Conservation (phyloP, 2,797 vertebrate species). For the Micropoecilia bifurca region DNA sequence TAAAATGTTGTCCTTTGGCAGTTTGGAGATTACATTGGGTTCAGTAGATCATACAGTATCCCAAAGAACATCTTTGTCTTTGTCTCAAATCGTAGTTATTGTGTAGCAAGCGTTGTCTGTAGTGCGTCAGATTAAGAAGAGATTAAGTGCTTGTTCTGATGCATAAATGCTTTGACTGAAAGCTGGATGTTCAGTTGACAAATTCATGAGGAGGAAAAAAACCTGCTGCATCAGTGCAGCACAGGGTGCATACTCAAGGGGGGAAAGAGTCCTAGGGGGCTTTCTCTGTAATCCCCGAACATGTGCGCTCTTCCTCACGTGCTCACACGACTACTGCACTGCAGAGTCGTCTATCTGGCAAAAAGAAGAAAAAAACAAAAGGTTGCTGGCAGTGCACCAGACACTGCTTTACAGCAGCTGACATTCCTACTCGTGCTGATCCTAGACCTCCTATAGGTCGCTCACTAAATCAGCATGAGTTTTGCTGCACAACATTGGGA, state of each 20-base stretch:
- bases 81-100: not conserved
- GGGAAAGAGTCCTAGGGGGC: conserved; percentile 22
- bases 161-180: conserved; percentile 49
- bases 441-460: conserved; percentile 36
- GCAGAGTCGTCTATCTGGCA: conserved; percentile 48
- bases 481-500: not conserved
- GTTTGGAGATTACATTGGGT: not conserved
- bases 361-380: conserved; percentile 25
- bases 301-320: conserved; percentile 68
- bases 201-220: conserved; percentile 22
- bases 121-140: conserved; percentile 22
- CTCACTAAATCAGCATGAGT: not conserved
- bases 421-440: conserved; percentile 25
- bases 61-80: not conserved
- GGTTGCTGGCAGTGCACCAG: conserved; percentile 50
- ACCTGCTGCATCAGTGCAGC: conserved; percentile 41
- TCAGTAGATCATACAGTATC: not conserved
- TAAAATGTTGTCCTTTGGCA: not conserved
- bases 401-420: conserved; percentile 42
- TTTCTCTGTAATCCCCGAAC: conserved; percentile 56
- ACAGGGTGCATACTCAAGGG: conserved; percentile 29
- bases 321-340: conserved; percentile 50
- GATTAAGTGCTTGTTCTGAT: conserved; percentile 26
- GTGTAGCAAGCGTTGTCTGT: not conserved
- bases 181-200: conserved; percentile 36